phyloP scores from a whole-genome alignment of 1,140 invertebrate species.

The Nasonia giraulti region DNA sequence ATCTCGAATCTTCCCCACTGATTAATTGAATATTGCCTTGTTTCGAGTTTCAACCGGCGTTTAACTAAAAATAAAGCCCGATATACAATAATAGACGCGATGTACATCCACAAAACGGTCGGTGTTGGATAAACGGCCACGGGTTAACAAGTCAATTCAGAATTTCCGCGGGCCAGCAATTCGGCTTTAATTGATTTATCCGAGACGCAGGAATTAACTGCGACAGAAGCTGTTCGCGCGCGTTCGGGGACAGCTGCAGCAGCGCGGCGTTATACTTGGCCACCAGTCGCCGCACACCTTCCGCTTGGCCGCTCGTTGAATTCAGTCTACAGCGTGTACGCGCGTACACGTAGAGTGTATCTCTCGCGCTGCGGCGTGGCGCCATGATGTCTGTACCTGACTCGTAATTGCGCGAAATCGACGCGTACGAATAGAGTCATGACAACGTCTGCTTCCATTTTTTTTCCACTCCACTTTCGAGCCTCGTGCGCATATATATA shows the following conservation, averaged over 20 bases:
- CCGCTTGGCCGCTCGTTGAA: background rate
- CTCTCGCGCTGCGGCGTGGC: background rate
- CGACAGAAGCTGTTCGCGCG: background rate
- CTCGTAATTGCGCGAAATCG: background rate
- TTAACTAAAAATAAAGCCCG: no score
- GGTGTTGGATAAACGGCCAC: background rate
- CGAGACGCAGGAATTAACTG: conserved; percentile 20
- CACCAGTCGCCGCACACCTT: background rate
- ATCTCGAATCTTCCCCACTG: no score
- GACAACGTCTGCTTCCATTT: background rate
- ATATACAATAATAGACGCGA: no score
- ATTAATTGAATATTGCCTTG: no score
- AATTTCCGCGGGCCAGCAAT: background rate
- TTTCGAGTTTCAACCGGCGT: no score
- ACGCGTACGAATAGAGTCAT: background rate
- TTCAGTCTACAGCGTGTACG: background rate
- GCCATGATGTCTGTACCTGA: background rate
- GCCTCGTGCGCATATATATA: background rate
- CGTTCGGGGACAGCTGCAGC: background rate
- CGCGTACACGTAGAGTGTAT: no score
- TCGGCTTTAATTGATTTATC: conserved; percentile 24
- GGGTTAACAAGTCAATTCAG: background rate
- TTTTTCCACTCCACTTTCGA: background rate
- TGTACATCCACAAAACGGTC: background rate
- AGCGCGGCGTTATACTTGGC: conserved; percentile 11